A percentile compares a stretch with the other conserved stretches of the same genome.
Evolutionary conservation across 2,888 invertebrate species (phyloP).

Genomic region (Lithophane semibrunnea): DNA sequence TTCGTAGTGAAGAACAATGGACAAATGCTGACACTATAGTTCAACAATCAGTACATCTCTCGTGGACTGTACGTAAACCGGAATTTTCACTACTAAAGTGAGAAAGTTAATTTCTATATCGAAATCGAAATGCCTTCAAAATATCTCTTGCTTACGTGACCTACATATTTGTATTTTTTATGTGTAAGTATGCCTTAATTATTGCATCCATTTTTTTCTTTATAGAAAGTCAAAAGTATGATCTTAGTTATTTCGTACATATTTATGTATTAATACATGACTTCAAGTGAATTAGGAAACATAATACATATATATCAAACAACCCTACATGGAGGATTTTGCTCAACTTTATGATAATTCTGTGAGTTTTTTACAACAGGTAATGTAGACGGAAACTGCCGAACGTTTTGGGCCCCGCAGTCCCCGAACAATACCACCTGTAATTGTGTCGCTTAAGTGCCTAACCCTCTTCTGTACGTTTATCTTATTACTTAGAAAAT

Average conservation of each 20-base stretch:
- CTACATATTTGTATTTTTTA: not conserved
- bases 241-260: not conserved
- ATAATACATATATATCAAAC: slow-evolving; percentile 1
- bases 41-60: not conserved
- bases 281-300: not conserved
- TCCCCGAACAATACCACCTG: slow-evolving; percentile 60
- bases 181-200: too few relatives aligned
- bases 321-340: not conserved
- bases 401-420: slow-evolving; percentile 52
- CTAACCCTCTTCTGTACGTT: slow-evolving; percentile 16
- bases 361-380: slow-evolving; percentile 42
- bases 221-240: too few relatives aligned
- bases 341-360: slow-evolving; percentile 19
- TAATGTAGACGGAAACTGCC: slow-evolving; percentile 32
- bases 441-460: slow-evolving; percentile 52
- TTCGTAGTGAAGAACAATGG: not conserved
- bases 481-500: slow-evolving; percentile 28
- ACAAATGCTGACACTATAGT: not conserved
- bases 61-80: not conserved
- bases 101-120: not conserved
- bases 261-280: not conserved
- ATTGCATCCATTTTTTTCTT: not conserved
- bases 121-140: not conserved
- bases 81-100: not conserved
- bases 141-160: not conserved